These are phyloP conservation scores for Gortyna flavago DNA, from an alignment of 2,888 invertebrate genomes.

Conservation along the genomic window DNA sequence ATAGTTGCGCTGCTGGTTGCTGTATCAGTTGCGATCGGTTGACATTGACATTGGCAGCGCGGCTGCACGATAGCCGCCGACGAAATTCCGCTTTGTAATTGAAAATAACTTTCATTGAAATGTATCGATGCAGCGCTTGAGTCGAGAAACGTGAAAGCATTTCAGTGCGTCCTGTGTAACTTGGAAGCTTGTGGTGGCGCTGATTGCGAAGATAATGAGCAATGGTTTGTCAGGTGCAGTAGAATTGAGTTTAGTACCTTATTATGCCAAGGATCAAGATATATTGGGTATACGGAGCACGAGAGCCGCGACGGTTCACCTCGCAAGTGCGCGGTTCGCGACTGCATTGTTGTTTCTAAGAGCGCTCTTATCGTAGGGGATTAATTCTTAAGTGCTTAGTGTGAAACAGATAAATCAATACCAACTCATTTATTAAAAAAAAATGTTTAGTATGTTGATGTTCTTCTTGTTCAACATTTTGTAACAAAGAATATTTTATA, in stretches of 20 bases:
- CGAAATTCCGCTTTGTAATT: constrained; percentile 81
- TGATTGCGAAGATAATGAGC: constrained; percentile 8
- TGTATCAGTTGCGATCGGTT: constrained; percentile 61
- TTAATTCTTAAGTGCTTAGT: neutral
- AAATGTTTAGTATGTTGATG: neutral
- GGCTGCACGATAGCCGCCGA: constrained; percentile 78
- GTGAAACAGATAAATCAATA: neutral
- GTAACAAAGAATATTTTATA: neutral
- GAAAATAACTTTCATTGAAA: constrained; percentile 84
- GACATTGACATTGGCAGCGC: constrained; percentile 83
- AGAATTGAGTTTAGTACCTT: constrained; percentile 10
- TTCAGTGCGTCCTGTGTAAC: constrained; percentile 25
- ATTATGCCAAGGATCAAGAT: constrained; percentile 8
- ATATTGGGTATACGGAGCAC: constrained; percentile 17
- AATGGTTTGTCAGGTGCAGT: neutral
- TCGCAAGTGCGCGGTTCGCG: constrained; percentile 22
- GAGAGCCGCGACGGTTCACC: constrained; percentile 8
- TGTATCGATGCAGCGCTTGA: constrained; percentile 60
- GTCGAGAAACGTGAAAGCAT: constrained; percentile 70
- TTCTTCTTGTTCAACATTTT: neutral
- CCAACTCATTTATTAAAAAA: neutral
- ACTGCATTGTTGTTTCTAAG: constrained; percentile 12
- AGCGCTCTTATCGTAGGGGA: neutral
- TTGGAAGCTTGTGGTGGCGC: constrained; percentile 25
- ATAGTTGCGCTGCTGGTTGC: constrained; percentile 58